These are phyloP conservation scores for Polyommatus iphigenia DNA, from an alignment of 2,888 invertebrate species.

Conservation along the genomic window DNA sequence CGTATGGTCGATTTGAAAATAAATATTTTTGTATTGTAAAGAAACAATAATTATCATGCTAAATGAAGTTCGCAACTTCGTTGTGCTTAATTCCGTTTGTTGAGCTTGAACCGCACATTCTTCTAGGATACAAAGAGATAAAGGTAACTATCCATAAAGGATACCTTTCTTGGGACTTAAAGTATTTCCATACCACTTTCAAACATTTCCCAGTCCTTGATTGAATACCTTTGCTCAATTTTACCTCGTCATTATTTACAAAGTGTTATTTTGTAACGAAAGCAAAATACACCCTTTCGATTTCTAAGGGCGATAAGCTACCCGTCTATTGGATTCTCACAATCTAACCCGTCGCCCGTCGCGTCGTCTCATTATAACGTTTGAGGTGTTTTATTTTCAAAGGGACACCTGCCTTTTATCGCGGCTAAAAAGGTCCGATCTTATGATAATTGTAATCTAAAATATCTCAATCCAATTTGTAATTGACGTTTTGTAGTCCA, in stretches of 20 bases:
- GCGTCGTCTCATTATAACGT: conserved; percentile 67
- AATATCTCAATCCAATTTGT: conserved; percentile 53
- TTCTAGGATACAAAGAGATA: too few species aligned
- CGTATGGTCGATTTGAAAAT: too few species aligned
- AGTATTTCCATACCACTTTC: not conserved
- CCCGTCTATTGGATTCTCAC: conserved; percentile 56
- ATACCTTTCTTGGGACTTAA: not conserved
- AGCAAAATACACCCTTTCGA: conserved; percentile 55
- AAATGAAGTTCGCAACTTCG: too few species aligned
- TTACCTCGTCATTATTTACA: conserved; percentile 8
- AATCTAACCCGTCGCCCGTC: conserved; percentile 56
- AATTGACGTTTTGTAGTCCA: not conserved
- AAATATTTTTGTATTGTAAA: too few species aligned
- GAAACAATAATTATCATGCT: too few species aligned
- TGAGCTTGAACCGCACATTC: too few species aligned
- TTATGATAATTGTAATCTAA: conserved; percentile 74
- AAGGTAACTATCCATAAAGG: too few species aligned
- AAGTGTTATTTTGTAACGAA: conserved; percentile 37
- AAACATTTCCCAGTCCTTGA: not conserved
- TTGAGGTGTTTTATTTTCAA: conserved; percentile 67
- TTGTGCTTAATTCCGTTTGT: too few species aligned
- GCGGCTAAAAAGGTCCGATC: conserved; percentile 64
- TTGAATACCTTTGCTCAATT: not conserved
- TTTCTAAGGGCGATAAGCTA: conserved; percentile 55
- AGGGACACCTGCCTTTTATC: conserved; percentile 69